phyloP scores from a whole-genome alignment of 2,888 invertebrate genomes.

The Eristalis intricaria region DNA sequence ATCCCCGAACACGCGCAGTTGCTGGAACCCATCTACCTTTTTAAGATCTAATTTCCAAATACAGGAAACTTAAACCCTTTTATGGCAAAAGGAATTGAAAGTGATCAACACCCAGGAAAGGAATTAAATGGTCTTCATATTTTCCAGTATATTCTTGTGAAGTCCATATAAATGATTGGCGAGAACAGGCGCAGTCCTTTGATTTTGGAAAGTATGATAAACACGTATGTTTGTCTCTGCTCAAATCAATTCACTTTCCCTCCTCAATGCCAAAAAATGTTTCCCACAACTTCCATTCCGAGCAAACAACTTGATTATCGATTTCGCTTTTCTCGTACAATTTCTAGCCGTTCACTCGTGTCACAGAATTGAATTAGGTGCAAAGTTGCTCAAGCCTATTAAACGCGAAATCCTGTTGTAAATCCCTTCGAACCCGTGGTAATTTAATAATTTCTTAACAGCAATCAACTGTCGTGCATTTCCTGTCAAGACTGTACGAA shows the following conservation, averaged over 20 bases:
- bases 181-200: too few species aligned
- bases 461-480: not conserved
- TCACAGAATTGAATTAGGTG: not conserved
- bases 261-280: not conserved
- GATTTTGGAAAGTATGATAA: too few species aligned
- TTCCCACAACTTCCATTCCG: not conserved
- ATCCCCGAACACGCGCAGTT: too few species aligned
- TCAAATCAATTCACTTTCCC: not conserved
- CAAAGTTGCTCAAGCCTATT: not conserved
- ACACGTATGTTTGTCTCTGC: not conserved
- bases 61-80: too few species aligned
- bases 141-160: too few species aligned
- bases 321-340: not conserved
- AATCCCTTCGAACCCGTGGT: not conserved
- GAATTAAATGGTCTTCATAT: too few species aligned
- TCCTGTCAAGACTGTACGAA: slow-evolving; percentile 3
- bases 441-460: not conserved
- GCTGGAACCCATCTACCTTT: too few species aligned
- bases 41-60: too few species aligned
- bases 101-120: too few species aligned
- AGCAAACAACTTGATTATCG: not conserved
- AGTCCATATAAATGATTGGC: too few species aligned
- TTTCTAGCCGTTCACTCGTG: not conserved
- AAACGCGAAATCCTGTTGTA: not conserved
- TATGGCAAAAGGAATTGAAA: too few species aligned